These are phyloP conservation scores for Pseudochirops corinnae DNA, from an alignment of 2,797 vertebrate genomes.

Conservation along the genomic window DNA sequence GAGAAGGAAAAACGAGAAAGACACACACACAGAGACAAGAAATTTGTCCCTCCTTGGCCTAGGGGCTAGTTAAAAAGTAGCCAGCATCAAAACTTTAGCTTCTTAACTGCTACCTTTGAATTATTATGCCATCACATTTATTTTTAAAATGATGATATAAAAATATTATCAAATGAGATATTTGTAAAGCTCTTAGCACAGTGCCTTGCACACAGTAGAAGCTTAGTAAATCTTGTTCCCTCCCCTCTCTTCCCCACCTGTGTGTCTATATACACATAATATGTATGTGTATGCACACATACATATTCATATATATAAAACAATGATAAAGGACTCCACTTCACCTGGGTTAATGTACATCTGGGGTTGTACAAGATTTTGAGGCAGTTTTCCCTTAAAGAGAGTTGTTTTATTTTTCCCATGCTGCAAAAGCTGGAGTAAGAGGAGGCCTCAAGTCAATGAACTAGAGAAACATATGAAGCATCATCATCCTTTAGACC, in stretches of 20 bases:
- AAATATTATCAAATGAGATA: not conserved
- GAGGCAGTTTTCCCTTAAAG: not conserved
- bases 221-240: not conserved
- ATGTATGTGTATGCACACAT: not conserved
- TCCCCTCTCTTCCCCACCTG: not conserved
- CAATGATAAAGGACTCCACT: not conserved
- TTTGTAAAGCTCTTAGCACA: not conserved
- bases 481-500: not conserved
- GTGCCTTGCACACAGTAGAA: not conserved
- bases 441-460: not conserved
- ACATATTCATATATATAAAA: not conserved
- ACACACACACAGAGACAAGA: not conserved
- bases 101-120: not conserved
- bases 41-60: not conserved
- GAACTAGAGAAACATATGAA: not conserved
- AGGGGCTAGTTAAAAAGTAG: not conserved
- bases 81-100: not conserved
- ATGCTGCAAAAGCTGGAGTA: not conserved
- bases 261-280: not conserved
- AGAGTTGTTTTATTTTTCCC: not conserved
- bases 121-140: not conserved
- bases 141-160: not conserved
- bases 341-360: not conserved
- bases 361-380: not conserved
- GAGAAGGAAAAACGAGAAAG: not conserved